Evolutionary conservation across 2,888 invertebrate genomes (phyloP).

Genomic region (Caenorhabditis sulstoni): DNA sequence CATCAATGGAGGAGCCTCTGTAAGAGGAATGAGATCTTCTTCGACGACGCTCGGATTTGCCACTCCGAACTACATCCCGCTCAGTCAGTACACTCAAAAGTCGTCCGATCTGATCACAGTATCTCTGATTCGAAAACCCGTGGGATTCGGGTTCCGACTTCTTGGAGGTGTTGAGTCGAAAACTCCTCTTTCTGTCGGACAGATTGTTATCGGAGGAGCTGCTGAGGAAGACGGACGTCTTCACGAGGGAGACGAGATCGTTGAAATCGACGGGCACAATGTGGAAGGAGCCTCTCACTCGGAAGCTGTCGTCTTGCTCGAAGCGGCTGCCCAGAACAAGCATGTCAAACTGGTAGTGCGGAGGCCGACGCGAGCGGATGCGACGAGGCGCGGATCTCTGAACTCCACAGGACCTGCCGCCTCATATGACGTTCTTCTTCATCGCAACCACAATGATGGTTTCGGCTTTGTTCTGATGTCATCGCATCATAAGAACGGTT

Average conservation of each 20-base stretch:
- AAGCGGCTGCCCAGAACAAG: constrained; percentile 90
- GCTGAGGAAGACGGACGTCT: constrained; percentile 93
- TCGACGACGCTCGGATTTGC: constrained; percentile 76
- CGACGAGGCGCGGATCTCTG: constrained; percentile 45
- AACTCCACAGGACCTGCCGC: constrained; percentile 22
- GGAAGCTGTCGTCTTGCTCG: constrained; percentile 93
- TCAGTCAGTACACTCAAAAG: constrained; percentile 70
- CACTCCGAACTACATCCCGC: constrained; percentile 80
- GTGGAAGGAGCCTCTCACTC: constrained; percentile 89
- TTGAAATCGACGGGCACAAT: constrained; percentile 88
- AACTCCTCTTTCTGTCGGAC: constrained; percentile 90
- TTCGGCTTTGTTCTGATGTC: constrained; percentile 99
- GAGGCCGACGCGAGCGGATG: constrained; percentile 81
- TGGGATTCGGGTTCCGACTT: constrained; percentile 97
- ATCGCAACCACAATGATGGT: constrained; percentile 90
- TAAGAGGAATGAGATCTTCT: constrained; percentile 69
- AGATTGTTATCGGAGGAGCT: constrained; percentile 95
- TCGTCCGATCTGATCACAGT: constrained; percentile 86
- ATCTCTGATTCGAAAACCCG: constrained; percentile 90
- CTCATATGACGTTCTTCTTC: constrained; percentile 66
- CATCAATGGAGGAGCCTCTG: constrained; percentile 17
- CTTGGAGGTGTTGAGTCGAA: constrained; percentile 90
- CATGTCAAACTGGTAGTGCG: constrained; percentile 89
- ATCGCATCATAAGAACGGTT: constrained; percentile 91
- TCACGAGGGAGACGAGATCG: constrained; percentile 89